A percentile compares a stretch with the other conserved stretches of the same genome.
These are phyloP conservation scores for Scelioninae gen. 1 DNA, from an alignment of 2,888 invertebrate species.

Conservation along the genomic window DNA sequence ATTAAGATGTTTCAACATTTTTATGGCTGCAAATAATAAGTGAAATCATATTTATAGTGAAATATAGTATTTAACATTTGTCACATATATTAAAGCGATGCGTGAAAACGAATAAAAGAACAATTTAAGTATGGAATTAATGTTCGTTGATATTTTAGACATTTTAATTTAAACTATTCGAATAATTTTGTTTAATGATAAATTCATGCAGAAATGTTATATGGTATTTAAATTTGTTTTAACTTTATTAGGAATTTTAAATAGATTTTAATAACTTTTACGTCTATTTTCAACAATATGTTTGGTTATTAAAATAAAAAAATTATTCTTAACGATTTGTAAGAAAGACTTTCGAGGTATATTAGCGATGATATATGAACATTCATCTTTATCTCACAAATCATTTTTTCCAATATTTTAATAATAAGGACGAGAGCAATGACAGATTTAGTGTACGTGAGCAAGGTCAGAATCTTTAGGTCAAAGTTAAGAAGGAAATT, in stretches of 20 bases:
- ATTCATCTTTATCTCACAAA: not conserved
- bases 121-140: too few relatives aligned
- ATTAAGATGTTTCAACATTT: too few relatives aligned
- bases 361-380: not conserved
- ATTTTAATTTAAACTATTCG: too few relatives aligned
- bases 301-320: not conserved
- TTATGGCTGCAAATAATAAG: too few relatives aligned
- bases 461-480: slow-evolving; percentile 1
- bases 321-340: not conserved
- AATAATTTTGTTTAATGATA: too few relatives aligned
- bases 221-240: too few relatives aligned
- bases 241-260: not conserved
- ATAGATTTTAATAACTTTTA: not conserved
- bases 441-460: slow-evolving; percentile 6
- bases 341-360: not conserved
- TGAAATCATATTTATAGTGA: too few relatives aligned
- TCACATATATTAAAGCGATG: too few relatives aligned
- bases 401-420: not conserved
- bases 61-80: too few relatives aligned
- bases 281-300: not conserved
- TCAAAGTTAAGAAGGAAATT: not conserved
- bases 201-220: too few relatives aligned
- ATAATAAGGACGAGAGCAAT: slow-evolving; percentile 5
- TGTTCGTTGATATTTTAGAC: too few relatives aligned
- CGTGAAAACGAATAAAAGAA: too few relatives aligned